phyloP scores from a whole-genome alignment of 2,797 vertebrate genomes.

The Buphagus erythrorhynchus region DNA sequence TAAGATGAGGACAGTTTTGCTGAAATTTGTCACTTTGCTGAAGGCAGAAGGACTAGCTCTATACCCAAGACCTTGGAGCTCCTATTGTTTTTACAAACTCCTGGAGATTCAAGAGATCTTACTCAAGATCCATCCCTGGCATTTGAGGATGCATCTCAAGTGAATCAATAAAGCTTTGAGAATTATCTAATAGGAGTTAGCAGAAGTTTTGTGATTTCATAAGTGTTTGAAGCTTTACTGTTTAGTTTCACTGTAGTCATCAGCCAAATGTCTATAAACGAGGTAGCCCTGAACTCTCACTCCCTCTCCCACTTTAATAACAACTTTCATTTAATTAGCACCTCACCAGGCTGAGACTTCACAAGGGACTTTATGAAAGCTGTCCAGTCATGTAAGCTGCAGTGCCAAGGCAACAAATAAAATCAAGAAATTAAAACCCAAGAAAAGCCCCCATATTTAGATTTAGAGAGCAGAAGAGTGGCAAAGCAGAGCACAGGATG shows the following conservation, averaged over 20 bases:
- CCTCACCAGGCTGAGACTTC: slow-evolving; percentile 38
- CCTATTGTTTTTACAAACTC: background rate
- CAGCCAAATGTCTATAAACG: background rate
- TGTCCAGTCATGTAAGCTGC: background rate
- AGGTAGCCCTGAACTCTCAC: slow-evolving; percentile 28
- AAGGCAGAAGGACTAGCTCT: background rate
- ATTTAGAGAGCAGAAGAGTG: background rate
- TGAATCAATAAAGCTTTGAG: background rate
- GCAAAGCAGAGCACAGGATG: background rate
- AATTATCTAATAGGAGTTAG: background rate
- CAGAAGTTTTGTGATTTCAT: background rate
- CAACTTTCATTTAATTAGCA: slow-evolving; percentile 61
- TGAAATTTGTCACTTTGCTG: background rate
- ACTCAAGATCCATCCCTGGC: background rate
- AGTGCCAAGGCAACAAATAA: slow-evolving; percentile 27
- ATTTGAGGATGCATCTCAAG: background rate
- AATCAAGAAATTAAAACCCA: background rate
- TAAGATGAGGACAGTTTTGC: background rate
- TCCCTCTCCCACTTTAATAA: background rate
- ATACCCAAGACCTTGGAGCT: background rate
- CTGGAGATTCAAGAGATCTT: background rate
- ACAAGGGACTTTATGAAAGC: slow-evolving; percentile 34
- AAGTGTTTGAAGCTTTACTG: background rate
- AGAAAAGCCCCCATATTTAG: background rate
- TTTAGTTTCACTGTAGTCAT: background rate